Evolutionary conservation across 2,113 vertebrate species (phyloP), one percentile per base, ranked within the genome.

Genomic region (Sinocyclocheilus rhinocerous): DNA sequence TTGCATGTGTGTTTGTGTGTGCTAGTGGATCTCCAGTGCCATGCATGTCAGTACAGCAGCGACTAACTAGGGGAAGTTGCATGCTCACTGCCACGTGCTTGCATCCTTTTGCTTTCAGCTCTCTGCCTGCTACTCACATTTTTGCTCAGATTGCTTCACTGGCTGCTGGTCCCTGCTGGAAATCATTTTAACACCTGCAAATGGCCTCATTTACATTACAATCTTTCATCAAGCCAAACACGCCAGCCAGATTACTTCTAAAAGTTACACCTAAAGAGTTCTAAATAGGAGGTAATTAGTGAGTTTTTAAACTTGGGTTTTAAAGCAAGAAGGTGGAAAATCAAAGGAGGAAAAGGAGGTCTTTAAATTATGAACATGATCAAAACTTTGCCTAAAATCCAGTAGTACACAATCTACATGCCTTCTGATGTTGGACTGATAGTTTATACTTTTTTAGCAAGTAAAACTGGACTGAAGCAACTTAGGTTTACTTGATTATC

Each of bases 91-190:
- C 45, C 73, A 76, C 0, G 2, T 77, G 15, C 26, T 22, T 59
- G 10, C 18, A 36, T n/a, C 29, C 29, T 59, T 57, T 39, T 6
- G 1, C 29, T 61, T 61, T 79, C 2, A 39, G 11, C 29, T 59
- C 26, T 79, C 20, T 39, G 18, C 18, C 52, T 79, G 20, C 33
- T 61, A 16, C n/a, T 16, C n/a, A n/a, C 6, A 9, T 22, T 26
- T 76, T 1, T 76, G 73, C 12, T 76, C 22, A 50, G 12, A 13
- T 42, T 9, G 45, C 73, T 76, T 76, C 26, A 26, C 24, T 67
- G 63, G 13, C 57, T 61, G 57, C 22, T 61, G 57, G 22, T 61
- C 36, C 70, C 73, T 50, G 73, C 73, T 76, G 73, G 73, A 76
- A 48, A 24, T 26, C 12, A 7, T 1, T 16, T 73, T 73, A 12